Base-by-base conservation (phyloP, 2,888 invertebrate species). In the Lepidocyrtoides sp. region DNA sequence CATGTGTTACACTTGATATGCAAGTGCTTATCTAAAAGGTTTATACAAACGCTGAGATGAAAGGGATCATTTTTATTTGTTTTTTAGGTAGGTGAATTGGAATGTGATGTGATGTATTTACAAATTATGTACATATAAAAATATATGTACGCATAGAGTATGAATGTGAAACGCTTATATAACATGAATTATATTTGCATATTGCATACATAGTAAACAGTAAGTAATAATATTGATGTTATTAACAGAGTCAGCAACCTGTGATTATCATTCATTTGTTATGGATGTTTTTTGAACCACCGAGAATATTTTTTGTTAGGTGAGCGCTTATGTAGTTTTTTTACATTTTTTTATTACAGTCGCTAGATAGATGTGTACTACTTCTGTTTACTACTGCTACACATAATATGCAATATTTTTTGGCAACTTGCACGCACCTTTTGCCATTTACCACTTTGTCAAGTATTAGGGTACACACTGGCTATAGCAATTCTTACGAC, bases 351-450 rank as follows among this genome's bases (percentile, higher is more conserved):
- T 20, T 57, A 20, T 57, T 57, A 4, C 14, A 29, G 12, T n/a
- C 1, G 29, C 14, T 26, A 36, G 36, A 4, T 36, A 7, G 2
- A 7, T 36, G 2, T 17, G 2, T 63, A 36, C 72, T 17, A 41
- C 36, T 36, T 5, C n/a, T 75, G n/a, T 23, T 23, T 26, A 1
- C 14, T 60, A 23, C 26, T n/a, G n/a, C n/a, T 60, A 26, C 60
- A 26, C 26, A 60, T n/a, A 23, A 17, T 12, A 23, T 29, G 29
- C 14, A 2, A 60, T 60, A 60, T 60, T 60, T n/a, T 77, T 87
- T 87, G 87, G 87, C 87, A 87, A 60, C 41, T 66, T 51, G 20
- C 60, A 60, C 81, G 60, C 81, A 81, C 69, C 88, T 79, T 86
- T 79, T 54, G 54, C 77, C 41, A 63, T 75, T 86, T 77, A 23